Conservation (phyloP, 1,140 invertebrate species). For the Neomicropteryx cornuta region DNA sequence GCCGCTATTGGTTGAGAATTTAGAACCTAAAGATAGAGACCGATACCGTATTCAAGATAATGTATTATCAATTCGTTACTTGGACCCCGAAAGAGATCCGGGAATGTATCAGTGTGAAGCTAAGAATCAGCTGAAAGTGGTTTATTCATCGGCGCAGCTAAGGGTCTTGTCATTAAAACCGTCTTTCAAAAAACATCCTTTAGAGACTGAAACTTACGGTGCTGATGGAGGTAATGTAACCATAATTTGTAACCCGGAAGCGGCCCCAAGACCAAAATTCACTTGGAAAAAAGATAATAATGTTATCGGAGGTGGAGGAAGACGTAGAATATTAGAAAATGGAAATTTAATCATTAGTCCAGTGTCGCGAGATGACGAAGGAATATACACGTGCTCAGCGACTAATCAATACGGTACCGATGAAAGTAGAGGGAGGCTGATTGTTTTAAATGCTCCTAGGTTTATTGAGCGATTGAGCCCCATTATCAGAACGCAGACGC, state of each 20-base stretch:
- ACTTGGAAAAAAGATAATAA: constrained; percentile 87
- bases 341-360: constrained; percentile 79
- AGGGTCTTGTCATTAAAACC: constrained; percentile 79
- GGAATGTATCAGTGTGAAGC: constrained; percentile 96
- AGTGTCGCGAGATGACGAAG: constrained; percentile 78
- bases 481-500: constrained; percentile 53
- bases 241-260: constrained; percentile 87
- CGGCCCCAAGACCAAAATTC: constrained; percentile 80
- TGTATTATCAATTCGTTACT: constrained; percentile 69
- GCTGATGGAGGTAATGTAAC: constrained; percentile 86
- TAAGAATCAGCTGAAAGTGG: constrained; percentile 75
- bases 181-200: constrained; percentile 80
- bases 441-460: constrained; percentile 67
- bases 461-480: constrained; percentile 56
- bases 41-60: constrained; percentile 78
- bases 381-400: constrained; percentile 80
- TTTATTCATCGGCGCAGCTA: constrained; percentile 81
- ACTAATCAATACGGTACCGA: constrained; percentile 74
- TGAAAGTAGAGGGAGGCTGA: constrained; percentile 67
- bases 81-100: constrained; percentile 69
- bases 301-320: constrained; percentile 65
- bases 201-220: constrained; percentile 81
- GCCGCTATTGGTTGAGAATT: constrained; percentile 50
- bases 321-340: constrained; percentile 66
- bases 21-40: constrained; percentile 56